Base-by-base conservation (phyloP, 1,140 invertebrate genomes). In the Drosophila ambigua region DNA sequence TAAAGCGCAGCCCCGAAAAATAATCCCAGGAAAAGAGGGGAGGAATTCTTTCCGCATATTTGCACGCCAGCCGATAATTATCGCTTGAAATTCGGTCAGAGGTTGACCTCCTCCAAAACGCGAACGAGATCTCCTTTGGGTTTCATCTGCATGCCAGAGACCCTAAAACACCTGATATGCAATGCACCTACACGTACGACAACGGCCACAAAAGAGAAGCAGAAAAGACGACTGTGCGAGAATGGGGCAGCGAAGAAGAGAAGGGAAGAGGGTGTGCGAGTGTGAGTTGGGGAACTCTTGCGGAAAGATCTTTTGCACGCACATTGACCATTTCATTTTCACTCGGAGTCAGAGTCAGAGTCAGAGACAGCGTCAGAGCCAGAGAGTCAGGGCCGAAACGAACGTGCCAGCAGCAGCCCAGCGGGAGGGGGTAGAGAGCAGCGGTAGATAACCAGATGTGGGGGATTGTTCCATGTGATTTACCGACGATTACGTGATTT, bases 41-140 rank as follows among this genome's bases (percentile, higher is more conserved):
- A 54, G 39, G 55, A 13, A 71, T 81, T 75, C 69, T 85, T 79
- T 76, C 71, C 75, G 83, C 82, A 87, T 87, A 87, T 87, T 87
- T 87, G 82, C 82, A 87, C 82, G 82, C 82, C 66, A 88, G 67
- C 51, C 68, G 83, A 88, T 87, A 87, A 83, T 87, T 88, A 83
- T 88, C 83, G 64, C 79, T 77, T 44, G 59, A 87, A 87, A 88
- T 88, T 87, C 83, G 84, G 83, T 87, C 79, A 87, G 79, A 88
- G 83, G 83, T 87, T 87, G 82, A 80, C 54, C 50, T 55, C 41
- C 48, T 8, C 11, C 45, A 52, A 26, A 44, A 26, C 39, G 35
- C 35, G 24, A 54, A 26, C 69, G 62, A 59, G 58, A 75, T 67
- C 52, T 60, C 45, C 54, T 62, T 51, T 41, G 6, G 51, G 67